Base-by-base conservation (phyloP, 2,888 invertebrate genomes). In the Callyntrura guangdongensis region DNA sequence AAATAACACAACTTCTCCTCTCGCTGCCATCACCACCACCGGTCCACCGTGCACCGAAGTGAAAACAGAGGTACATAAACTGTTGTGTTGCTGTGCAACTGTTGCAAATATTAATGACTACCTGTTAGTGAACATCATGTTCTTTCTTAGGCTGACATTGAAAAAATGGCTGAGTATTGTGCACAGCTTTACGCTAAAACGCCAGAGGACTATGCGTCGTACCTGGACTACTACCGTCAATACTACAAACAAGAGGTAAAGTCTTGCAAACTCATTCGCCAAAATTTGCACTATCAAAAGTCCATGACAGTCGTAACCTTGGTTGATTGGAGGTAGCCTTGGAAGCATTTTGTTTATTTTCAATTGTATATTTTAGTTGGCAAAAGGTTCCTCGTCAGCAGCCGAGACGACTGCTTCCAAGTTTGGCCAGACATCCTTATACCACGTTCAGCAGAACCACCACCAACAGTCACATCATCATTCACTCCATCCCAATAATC, bases 121-220 rank as follows among this genome's bases (percentile, higher is more conserved):
- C 5, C 9, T 69, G 9, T 22, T 11, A 25, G 5, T 1, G 1
- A 69, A 2, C 25, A 4, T 69, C 27, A 27, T 25, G 27, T 6
- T 0, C 45, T 20, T 49, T 53, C 8, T 90, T 94, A 97, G 94
- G 96, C 96, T 11, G 97, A 97, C 94, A 97, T 97, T 11, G 96
- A 97, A 2, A 96, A 96, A 93, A 95, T 97, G 92, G 97, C 97
- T 0, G 97, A 97, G 94, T 97, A 97, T 94, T 97, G 97, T 94
- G 97, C 97, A 9, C 96, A 96, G 85, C 94, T 97, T 94, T 97
- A 97, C 94, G 97, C 97, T 0, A 97, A 96, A 93, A 97, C 96
- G 74, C 95, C 97, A 0, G 96, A 96, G 5, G 97, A 97, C 94
- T 97, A 97, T 92, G 96, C 96, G 14, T 96, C 97, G 86, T 97